phyloP scores from a whole-genome alignment of 2,113 vertebrate genomes.

The Merops nubicus region DNA sequence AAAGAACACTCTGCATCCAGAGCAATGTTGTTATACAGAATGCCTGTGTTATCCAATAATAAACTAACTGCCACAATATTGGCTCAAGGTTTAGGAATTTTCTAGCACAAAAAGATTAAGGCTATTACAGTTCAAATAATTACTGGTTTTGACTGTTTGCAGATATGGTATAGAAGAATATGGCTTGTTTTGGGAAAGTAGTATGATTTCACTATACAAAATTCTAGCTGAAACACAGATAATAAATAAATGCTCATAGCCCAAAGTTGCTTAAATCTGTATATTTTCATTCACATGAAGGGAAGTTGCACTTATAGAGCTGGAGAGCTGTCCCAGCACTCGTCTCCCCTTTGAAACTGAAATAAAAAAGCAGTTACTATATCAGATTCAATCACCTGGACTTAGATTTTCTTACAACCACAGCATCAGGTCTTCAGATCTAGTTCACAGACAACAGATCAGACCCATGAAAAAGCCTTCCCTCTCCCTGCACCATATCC shows the following conservation, averaged over 20 bases:
- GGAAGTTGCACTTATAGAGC: neutral
- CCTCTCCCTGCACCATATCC: neutral
- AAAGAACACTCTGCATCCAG: neutral
- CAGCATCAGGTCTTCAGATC: neutral
- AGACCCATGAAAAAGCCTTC: neutral
- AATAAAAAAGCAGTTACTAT: neutral
- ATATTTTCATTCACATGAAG: neutral
- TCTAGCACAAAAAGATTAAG: conserved; percentile 77
- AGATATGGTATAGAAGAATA: conserved; percentile 64
- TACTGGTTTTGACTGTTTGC: conserved; percentile 81
- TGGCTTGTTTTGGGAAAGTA: neutral
- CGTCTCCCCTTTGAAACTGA: neutral
- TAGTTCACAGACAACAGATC: neutral
- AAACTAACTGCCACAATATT: conserved; percentile 83
- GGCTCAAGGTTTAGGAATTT: conserved; percentile 72
- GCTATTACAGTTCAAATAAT: conserved; percentile 79
- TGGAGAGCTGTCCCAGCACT: neutral
- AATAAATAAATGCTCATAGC: neutral
- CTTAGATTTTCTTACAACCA: neutral
- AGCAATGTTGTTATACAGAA: conserved; percentile 68
- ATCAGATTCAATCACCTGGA: neutral
- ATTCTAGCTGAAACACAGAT: neutral
- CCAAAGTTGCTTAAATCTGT: neutral
- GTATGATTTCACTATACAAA: neutral
- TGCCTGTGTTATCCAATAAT: conserved; percentile 78